Conservation (phyloP, 2,888 invertebrate species). For the Pollenia amentaria region DNA sequence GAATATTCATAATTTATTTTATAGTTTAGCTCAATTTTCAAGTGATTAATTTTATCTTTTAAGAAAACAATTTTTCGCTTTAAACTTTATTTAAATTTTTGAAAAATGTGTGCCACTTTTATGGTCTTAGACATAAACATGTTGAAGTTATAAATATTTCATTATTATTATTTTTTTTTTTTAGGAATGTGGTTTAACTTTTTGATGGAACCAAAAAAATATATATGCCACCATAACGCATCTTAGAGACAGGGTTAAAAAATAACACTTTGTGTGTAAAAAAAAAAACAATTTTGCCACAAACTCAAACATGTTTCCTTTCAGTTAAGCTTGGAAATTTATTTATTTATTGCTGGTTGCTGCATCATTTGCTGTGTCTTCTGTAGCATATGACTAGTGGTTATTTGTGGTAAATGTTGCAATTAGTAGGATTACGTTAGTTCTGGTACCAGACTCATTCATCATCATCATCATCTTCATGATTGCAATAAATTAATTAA, state of each 20-base stretch:
- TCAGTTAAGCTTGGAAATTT: slow-evolving; percentile 28
- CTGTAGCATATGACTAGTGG: slow-evolving; percentile 28
- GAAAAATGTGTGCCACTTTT: slow-evolving; percentile 19
- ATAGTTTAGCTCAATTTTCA: neutral
- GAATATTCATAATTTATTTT: slow-evolving; percentile 29
- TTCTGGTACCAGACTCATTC: slow-evolving; percentile 48
- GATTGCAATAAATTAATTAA: slow-evolving; percentile 48
- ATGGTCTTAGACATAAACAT: neutral
- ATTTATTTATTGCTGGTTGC: slow-evolving; percentile 36
- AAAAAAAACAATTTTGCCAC: slow-evolving; percentile 11
- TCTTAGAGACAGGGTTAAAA: slow-evolving; percentile 60
- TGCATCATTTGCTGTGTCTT: slow-evolving; percentile 47
- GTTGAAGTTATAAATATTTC: neutral
- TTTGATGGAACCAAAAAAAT: slow-evolving; percentile 4
- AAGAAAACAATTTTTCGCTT: neutral
- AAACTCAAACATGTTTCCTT: slow-evolving; percentile 66
- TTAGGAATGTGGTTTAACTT: slow-evolving; percentile 51
- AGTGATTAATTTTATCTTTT: slow-evolving; percentile 12
- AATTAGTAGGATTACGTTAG: slow-evolving; percentile 70
- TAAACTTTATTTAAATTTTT: slow-evolving; percentile 15
- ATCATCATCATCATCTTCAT: slow-evolving; percentile 35
- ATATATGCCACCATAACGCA: slow-evolving; percentile 59
- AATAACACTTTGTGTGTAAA: slow-evolving; percentile 18
- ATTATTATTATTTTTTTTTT: neutral
- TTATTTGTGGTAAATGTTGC: slow-evolving; percentile 71